phyloP scores from a whole-genome alignment of 2,888 invertebrate species.

The Actias luna region DNA sequence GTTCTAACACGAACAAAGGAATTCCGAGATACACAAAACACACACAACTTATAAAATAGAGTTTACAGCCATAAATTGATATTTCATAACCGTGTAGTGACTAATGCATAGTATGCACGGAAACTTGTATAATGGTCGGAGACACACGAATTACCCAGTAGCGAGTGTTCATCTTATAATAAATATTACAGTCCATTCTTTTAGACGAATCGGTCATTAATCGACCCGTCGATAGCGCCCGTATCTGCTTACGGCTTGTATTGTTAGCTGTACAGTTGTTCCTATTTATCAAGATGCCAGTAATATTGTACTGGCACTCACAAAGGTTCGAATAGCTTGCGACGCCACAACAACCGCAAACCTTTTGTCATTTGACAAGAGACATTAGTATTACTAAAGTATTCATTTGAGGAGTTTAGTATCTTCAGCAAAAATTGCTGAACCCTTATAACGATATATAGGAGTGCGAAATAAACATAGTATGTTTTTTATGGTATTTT shows the following conservation, averaged over 20 bases:
- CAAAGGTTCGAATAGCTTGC: conserved; percentile 55
- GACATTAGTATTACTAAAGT: conserved; percentile 66
- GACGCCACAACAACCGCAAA: conserved; percentile 53
- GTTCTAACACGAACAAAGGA: conserved; percentile 32
- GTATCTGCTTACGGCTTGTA: conserved; percentile 77
- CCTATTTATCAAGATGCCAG: conserved; percentile 78
- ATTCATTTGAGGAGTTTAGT: conserved; percentile 51
- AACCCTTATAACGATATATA: neutral
- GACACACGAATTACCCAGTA: conserved; percentile 79
- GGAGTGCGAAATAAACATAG: no score
- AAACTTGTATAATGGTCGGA: conserved; percentile 67
- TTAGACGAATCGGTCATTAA: conserved; percentile 80
- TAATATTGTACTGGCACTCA: conserved; percentile 71
- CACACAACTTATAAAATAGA: conserved; percentile 59
- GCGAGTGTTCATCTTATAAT: conserved; percentile 79
- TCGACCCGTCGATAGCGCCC: conserved; percentile 74
- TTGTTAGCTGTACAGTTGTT: conserved; percentile 76
- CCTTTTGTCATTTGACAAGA: conserved; percentile 68
- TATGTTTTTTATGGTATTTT: no score
- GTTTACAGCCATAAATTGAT: conserved; percentile 65
- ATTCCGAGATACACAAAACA: conserved; percentile 60
- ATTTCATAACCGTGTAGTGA: conserved; percentile 63
- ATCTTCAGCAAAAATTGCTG: conserved; percentile 20
- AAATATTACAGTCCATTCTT: conserved; percentile 81
- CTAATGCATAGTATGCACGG: conserved; percentile 73